Conservation (phyloP, 2,797 vertebrate genomes). For the Melanogrammus aeglefinus region DNA sequence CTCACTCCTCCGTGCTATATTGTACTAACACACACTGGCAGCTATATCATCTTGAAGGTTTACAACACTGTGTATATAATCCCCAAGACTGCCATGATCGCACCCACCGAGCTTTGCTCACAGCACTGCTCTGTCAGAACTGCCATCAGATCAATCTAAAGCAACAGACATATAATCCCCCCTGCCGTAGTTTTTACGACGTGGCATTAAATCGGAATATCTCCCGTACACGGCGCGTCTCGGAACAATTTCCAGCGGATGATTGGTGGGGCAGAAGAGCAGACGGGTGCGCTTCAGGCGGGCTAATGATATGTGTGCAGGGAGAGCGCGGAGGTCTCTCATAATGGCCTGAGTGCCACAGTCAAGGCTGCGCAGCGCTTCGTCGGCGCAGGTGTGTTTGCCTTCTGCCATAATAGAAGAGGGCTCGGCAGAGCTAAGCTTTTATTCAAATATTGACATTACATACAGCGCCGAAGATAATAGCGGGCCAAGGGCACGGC, state of each 20-base stretch:
- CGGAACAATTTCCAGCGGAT: background rate
- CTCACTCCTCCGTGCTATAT: background rate
- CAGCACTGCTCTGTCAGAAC: background rate
- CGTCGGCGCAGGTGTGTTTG: constrained; percentile 68
- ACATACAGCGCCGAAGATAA: constrained; percentile 38
- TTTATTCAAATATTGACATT: constrained; percentile 62
- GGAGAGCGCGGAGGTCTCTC: constrained; percentile 33
- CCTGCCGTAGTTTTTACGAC: background rate
- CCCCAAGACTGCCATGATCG: background rate
- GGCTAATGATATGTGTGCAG: background rate
- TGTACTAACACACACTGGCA: too few species aligned
- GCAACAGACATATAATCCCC: too few species aligned
- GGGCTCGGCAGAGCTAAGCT: constrained; percentile 45
- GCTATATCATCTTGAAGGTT: background rate
- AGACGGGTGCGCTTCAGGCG: background rate
- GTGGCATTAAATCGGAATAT: background rate
- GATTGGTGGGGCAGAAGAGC: background rate
- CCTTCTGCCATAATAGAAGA: constrained; percentile 47
- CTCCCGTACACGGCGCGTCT: background rate
- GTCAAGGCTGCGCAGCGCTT: constrained; percentile 41
- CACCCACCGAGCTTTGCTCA: background rate
- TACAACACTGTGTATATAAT: background rate
- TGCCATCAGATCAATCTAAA: background rate
- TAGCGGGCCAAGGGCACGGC: constrained; percentile 43
- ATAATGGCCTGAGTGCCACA: constrained; percentile 29